Percentiles rank a stretch among this genome's conserved stretches.
Conservation (phyloP, 2,888 invertebrate species). For the Paralinhomoeus sp. region DNA sequence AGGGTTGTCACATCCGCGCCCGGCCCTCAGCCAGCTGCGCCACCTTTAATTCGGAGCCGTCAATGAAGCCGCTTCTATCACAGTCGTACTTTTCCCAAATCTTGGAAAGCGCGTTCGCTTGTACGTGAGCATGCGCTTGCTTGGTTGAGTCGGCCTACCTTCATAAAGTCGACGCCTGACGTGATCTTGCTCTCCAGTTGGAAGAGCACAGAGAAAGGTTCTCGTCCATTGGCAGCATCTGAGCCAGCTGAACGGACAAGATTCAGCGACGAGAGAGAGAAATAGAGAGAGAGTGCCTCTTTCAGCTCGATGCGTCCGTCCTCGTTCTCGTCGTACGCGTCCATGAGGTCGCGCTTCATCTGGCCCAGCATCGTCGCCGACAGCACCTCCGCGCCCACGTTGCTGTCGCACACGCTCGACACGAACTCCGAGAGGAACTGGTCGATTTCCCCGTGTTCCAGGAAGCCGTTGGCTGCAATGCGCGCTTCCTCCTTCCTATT, state of each 20-base stretch:
- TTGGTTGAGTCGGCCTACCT: too few species aligned
- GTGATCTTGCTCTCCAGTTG: constrained; percentile 75
- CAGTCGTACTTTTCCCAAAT: constrained; percentile 83
- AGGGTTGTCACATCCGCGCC: neutral
- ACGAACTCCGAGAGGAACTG: constrained; percentile 72
- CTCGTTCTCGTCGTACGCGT: constrained; percentile 81
- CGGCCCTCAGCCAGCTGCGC: constrained; percentile 6
- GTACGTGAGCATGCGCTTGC: too few species aligned
- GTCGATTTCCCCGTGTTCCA: constrained; percentile 73
- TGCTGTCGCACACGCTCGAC: constrained; percentile 56
- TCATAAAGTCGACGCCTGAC: constrained; percentile 81
- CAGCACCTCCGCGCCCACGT: constrained; percentile 29
- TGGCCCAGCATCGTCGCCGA: constrained; percentile 69
- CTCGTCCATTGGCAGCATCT: constrained; percentile 76
- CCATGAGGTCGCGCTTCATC: constrained; percentile 73
- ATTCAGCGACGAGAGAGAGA: too few species aligned
- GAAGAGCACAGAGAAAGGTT: constrained; percentile 39
- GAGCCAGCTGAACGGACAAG: constrained; percentile 46
- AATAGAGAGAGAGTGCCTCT: too few species aligned
- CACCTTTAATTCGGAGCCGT: constrained; percentile 76
- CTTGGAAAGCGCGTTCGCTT: constrained; percentile 34
- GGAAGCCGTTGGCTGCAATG: constrained; percentile 62
- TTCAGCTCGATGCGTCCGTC: constrained; percentile 72
- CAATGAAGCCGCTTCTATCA: constrained; percentile 76
- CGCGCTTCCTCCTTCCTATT: neutral